phyloP scores from a whole-genome alignment of 1,140 invertebrate genomes.

The Aphelenchoides besseyi region DNA sequence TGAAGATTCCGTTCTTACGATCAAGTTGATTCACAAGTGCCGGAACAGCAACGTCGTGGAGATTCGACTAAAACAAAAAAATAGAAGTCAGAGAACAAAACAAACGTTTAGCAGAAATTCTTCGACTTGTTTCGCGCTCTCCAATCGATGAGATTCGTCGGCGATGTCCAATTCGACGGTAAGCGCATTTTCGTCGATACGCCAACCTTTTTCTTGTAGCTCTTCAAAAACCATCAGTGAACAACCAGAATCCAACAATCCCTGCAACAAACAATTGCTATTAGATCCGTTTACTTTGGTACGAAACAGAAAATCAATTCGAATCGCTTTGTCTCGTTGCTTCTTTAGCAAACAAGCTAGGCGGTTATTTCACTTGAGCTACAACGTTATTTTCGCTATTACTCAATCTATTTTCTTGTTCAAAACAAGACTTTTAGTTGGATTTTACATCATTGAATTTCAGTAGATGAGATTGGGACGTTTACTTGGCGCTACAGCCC shows the following conservation, averaged over 20 bases:
- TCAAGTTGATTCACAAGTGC: slow-evolving; percentile 30
- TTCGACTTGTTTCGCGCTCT: slow-evolving; percentile 3
- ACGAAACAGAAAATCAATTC: too few species aligned
- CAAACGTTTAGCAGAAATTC: slow-evolving; percentile 27
- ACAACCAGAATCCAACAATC: not conserved
- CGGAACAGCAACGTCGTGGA: slow-evolving; percentile 27
- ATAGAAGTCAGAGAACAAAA: slow-evolving; percentile 9
- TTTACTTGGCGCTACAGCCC: slow-evolving; percentile 7
- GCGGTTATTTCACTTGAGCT: not conserved
- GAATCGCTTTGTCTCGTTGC: too few species aligned
- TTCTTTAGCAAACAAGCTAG: not conserved
- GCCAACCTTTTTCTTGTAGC: slow-evolving; percentile 27
- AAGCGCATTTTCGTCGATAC: slow-evolving; percentile 11
- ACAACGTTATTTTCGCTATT: not conserved
- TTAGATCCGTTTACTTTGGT: too few species aligned
- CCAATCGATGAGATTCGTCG: not conserved
- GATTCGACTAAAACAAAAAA: slow-evolving; percentile 36
- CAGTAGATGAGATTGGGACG: not conserved
- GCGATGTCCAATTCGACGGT: slow-evolving; percentile 3
- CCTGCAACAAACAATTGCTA: not conserved
- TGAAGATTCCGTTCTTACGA: slow-evolving; percentile 33
- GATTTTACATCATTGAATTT: too few species aligned
- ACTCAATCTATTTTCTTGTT: not conserved
- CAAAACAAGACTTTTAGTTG: too few species aligned
- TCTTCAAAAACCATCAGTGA: slow-evolving; percentile 11